Evolutionary conservation across 2,113 vertebrate species (phyloP).

Genomic region (Shinisaurus crocodilurus): DNA sequence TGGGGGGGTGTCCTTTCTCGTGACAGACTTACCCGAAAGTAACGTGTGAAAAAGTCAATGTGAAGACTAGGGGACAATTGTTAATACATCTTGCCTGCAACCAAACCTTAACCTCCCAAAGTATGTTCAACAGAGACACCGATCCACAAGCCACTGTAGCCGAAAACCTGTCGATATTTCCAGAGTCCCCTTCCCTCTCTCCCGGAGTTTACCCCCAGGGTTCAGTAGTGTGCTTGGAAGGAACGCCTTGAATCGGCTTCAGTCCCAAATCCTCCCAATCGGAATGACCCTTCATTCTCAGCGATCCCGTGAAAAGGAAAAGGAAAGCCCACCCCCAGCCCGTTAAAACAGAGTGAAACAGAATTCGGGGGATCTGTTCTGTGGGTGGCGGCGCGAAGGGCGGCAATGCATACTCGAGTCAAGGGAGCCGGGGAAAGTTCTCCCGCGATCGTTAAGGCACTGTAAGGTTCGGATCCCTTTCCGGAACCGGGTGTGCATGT

Average conservation of each 20-base stretch:
- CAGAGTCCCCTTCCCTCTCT: background rate
- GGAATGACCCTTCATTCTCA: too few species aligned
- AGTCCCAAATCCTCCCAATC: background rate
- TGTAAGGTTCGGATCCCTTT: background rate
- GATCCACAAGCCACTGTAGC: background rate
- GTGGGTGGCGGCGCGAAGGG: too few species aligned
- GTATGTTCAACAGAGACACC: background rate
- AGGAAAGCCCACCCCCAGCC: background rate
- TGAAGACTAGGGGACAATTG: background rate
- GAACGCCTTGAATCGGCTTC: background rate
- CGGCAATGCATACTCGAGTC: too few species aligned
- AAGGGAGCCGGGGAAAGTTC: too few species aligned
- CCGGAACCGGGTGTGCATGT: background rate
- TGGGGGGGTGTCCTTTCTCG: too few species aligned
- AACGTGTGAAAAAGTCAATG: too few species aligned
- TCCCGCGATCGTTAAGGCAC: background rate
- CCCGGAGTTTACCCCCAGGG: background rate
- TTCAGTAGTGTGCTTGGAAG: background rate
- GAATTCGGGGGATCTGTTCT: too few species aligned
- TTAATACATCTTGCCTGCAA: background rate
- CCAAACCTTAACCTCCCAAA: background rate
- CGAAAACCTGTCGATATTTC: background rate
- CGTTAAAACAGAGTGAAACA: background rate
- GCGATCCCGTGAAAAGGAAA: background rate
- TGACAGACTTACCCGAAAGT: background rate